phyloP scores from a whole-genome alignment of 2,888 invertebrate genomes.

The Tinea pellionella region DNA sequence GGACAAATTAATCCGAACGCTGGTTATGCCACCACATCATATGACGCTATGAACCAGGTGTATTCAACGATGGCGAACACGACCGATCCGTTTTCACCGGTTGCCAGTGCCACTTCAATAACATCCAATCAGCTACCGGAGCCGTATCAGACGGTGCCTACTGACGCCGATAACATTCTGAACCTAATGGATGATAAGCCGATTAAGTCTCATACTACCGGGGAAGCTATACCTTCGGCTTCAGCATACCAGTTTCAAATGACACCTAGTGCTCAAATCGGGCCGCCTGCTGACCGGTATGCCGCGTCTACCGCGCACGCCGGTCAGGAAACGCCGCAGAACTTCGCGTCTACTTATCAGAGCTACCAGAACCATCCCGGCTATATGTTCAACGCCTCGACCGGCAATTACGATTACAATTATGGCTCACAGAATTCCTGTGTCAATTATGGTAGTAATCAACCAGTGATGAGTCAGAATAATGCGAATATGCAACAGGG shows the following conservation, averaged over 20 bases:
- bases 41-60: constrained; percentile 34
- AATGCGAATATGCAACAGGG: constrained; percentile 33
- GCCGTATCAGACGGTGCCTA: not conserved
- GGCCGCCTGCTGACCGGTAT: not conserved
- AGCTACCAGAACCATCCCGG: constrained; percentile 71
- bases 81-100: constrained; percentile 23
- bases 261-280: not conserved
- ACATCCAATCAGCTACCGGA: not conserved
- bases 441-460: constrained; percentile 27
- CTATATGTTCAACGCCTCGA: constrained; percentile 66
- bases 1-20: constrained; percentile 25
- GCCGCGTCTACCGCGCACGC: not conserved
- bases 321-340: not conserved
- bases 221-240: constrained; percentile 28
- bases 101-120: constrained; percentile 13
- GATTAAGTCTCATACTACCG: constrained; percentile 55
- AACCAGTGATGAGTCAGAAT: constrained; percentile 31
- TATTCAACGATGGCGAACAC: constrained; percentile 36
- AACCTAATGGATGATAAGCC: constrained; percentile 36
- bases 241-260: not conserved
- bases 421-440: constrained; percentile 70
- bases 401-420: constrained; percentile 71
- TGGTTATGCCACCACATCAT: constrained; percentile 28
- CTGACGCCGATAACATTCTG: not conserved
- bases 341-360: not conserved